Percentiles rank a stretch among this genome's conserved stretches.
phyloP scores from a whole-genome alignment of 1,140 invertebrate genomes.

The Drosophila orosa region DNA sequence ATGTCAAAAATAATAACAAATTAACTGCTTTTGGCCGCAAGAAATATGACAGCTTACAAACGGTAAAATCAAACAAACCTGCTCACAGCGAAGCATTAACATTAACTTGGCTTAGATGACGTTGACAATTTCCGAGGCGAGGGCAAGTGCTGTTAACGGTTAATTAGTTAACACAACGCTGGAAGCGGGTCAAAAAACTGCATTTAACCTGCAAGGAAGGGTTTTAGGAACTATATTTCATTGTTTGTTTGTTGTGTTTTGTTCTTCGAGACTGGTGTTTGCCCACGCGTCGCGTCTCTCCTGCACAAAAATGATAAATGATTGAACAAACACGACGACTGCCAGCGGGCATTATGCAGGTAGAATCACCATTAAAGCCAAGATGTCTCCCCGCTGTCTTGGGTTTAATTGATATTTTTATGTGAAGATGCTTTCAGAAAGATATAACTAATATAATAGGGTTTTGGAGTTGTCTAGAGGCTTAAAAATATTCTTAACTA shows the following conservation, averaged over 20 bases:
- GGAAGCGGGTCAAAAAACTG: constrained; percentile 62
- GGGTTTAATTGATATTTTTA: constrained; percentile 48
- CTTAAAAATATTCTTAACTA: background rate
- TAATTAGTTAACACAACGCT: constrained; percentile 50
- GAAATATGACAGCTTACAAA: constrained; percentile 71
- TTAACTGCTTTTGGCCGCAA: constrained; percentile 45
- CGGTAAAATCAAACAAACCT: constrained; percentile 63
- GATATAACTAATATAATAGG: background rate
- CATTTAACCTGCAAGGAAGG: constrained; percentile 28
- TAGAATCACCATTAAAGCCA: constrained; percentile 43
- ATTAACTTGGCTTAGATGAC: constrained; percentile 62
- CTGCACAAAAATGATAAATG: constrained; percentile 33
- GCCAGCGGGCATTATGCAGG: constrained; percentile 38
- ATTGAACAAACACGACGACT: constrained; percentile 37
- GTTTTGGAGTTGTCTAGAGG: background rate
- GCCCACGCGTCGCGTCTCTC: constrained; percentile 30
- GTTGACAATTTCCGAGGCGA: constrained; percentile 66
- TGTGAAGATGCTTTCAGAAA: constrained; percentile 12
- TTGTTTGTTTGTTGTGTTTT: constrained; percentile 22
- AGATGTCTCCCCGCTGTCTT: constrained; percentile 19
- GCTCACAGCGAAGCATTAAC: constrained; percentile 26
- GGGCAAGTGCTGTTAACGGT: constrained; percentile 42
- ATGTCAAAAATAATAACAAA: constrained; percentile 77
- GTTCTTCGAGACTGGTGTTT: constrained; percentile 19
- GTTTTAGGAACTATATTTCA: constrained; percentile 6